Evolutionary conservation across 2,113 vertebrate genomes (phyloP).

Genomic region (Ia io): DNA sequence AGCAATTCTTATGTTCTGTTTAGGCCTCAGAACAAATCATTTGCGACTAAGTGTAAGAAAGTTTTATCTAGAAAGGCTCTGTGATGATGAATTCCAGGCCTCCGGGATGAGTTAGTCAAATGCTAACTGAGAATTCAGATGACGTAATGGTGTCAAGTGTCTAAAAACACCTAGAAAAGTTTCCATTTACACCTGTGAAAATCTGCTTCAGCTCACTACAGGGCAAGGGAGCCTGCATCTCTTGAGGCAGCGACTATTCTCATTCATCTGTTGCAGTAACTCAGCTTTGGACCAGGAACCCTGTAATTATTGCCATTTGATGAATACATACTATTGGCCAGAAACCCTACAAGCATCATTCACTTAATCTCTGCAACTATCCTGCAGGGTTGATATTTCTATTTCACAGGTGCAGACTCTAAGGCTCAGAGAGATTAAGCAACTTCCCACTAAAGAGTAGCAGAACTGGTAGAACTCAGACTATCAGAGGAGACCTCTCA

Average conservation of each 20-base stretch:
- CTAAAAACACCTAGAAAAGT: slow-evolving; percentile 30
- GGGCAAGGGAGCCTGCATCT: background rate
- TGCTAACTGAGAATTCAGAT: slow-evolving; percentile 4
- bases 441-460: background rate
- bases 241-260: background rate
- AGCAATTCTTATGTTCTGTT: background rate
- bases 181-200: slow-evolving; percentile 12
- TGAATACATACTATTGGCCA: background rate
- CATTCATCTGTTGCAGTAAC: background rate
- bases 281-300: background rate
- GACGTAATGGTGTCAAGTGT: slow-evolving; percentile 34
- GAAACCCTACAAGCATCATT: background rate
- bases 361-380: background rate
- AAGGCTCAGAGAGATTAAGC: background rate
- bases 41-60: background rate
- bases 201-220: background rate
- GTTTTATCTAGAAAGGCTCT: background rate
- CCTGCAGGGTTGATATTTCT: background rate
- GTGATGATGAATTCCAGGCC: background rate
- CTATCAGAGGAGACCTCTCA: background rate
- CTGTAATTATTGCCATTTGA: background rate
- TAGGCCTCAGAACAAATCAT: background rate
- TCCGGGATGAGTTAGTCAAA: slow-evolving; percentile 25
- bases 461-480: background rate
- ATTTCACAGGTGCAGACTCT: background rate